These are phyloP conservation scores for Laspeyria flexula DNA, from an alignment of 2,888 invertebrate genomes.

Conservation along the genomic window DNA sequence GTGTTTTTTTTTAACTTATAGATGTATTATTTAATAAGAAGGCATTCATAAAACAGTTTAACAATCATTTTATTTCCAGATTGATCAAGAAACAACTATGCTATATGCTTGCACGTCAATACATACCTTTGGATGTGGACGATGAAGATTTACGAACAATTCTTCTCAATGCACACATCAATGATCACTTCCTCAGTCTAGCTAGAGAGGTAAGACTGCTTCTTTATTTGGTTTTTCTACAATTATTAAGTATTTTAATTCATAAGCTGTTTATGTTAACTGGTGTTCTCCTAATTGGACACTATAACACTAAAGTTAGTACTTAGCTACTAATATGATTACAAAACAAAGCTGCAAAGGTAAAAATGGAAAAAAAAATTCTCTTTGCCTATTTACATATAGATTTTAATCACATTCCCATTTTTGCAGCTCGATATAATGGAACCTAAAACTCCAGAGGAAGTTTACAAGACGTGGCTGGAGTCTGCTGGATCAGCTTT, in stretches of 20 bases:
- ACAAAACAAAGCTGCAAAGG: too few relatives aligned
- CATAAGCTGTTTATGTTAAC: too few relatives aligned
- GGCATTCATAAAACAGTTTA: too few relatives aligned
- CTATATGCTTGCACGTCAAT: constrained; percentile 98
- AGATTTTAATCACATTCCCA: not conserved
- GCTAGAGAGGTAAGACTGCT: constrained; percentile 91
- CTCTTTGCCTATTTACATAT: too few relatives aligned
- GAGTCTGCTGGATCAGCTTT: constrained; percentile 91
- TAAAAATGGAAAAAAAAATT: too few relatives aligned
- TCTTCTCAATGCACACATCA: constrained; percentile 97
- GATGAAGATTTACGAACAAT: constrained; percentile 95
- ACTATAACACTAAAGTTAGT: too few relatives aligned
- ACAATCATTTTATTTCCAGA: too few relatives aligned
- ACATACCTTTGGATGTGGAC: constrained; percentile 94
- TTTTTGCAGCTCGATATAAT: constrained; percentile 94
- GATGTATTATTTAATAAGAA: constrained; percentile 22
- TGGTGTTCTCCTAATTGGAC: too few relatives aligned
- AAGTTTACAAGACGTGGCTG: constrained; percentile 99
- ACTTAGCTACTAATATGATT: too few relatives aligned
- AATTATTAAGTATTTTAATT: too few relatives aligned
- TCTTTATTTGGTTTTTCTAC: not conserved
- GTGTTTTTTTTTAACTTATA: too few relatives aligned
- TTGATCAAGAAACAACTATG: constrained; percentile 96
- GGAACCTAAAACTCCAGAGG: constrained; percentile 99
- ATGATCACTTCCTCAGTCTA: constrained; percentile 96